Base-by-base conservation (phyloP, 2,888 invertebrate species). In the Baronia brevicornis region DNA sequence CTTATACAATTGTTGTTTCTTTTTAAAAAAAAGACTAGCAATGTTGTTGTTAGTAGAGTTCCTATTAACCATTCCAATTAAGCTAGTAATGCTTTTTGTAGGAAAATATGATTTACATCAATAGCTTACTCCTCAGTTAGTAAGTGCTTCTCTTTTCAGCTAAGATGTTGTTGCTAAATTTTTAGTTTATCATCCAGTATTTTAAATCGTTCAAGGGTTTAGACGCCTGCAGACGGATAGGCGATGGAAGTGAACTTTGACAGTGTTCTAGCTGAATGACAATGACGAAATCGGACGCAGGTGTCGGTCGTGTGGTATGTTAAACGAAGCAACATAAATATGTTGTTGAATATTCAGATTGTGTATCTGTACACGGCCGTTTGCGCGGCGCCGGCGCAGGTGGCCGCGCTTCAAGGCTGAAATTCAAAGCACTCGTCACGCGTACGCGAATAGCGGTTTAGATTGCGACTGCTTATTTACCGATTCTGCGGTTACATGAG, bases 361-460 rank as follows among this genome's bases (percentile, higher is more conserved):
- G 71, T 73, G 58, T 77, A 75, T 72, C 75, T 68, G 75, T 78
- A 79, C 79, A 78, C 59, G 78, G 77, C 69, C 84, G 79, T 86
- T 85, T 86, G 84, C 77, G 80, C 86, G 85, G 86, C 87, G 85
- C 80, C 86, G 85, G 86, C 87, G 86, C 84, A 87, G 86, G 86
- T 87, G 85, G 74, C 75, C 73, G 77, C 77, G 80, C 84, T 85
- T 80, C 84, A 84, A 84, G 82, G 84, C 82, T 84, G 80, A 84
- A 82, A 84, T 80, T 79, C 82, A 79, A 84, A 84, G 75, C 82
- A 80, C 77, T 66, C 77, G 79, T 79, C 80, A 79, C 72, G 82
- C 79, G 78, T 79, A 79, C 75, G 65, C 70, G 77, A 70, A 56
- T 72, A 65, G 65, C 61, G 67, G 66, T 61, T 74, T 66, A 61